Base-by-base conservation (phyloP, 2,888 invertebrate species). In the Heliconius erato region DNA sequence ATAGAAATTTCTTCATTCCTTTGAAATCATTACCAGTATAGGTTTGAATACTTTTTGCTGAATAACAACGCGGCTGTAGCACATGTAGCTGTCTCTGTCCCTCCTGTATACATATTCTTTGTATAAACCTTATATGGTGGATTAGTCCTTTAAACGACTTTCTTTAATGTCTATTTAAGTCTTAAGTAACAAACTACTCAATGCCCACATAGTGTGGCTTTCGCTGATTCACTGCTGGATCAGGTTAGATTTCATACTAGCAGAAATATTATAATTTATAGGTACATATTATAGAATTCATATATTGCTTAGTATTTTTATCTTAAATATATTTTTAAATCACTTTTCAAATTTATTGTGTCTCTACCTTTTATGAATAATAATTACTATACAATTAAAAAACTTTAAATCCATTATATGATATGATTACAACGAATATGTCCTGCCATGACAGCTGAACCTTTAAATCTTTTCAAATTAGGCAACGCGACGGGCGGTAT, bases 81-180 rank as follows among this genome's bases (percentile, higher is more conserved):
- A 63, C 35, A 71, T 74, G 77, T 77, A 44, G 63, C 69, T 74
- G 78, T 80, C 80, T 84, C 78, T 82, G 79, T 80, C 80, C 79
- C 71, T 68, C 78, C 77, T 79, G 82, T 79, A 74, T 79, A 81
- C 79, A 84, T 83, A 84, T 82, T 82, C 81, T 78, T 80, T 78
- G 69, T 67, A 80, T 84, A 83, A 76, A 82, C 83, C 83, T 79
- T 83, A 81, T 81, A 85, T 79, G 84, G 83, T 35, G 44, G 77
- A 79, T 79, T 82, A 80, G 80, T 84, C 85, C 85, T 85, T 85
- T 84, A 84, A 85, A 83, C 82, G 86, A 84, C 84, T 84, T 85
- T 85, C 86, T 84, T 86, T 83, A 86, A 82, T 74, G 81, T 85
- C 86, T 84, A 84, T 84, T 85, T 85, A 85, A 84, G 83, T 83